Base-by-base conservation (phyloP, 2,888 invertebrate species). In the Muscina levida region DNA sequence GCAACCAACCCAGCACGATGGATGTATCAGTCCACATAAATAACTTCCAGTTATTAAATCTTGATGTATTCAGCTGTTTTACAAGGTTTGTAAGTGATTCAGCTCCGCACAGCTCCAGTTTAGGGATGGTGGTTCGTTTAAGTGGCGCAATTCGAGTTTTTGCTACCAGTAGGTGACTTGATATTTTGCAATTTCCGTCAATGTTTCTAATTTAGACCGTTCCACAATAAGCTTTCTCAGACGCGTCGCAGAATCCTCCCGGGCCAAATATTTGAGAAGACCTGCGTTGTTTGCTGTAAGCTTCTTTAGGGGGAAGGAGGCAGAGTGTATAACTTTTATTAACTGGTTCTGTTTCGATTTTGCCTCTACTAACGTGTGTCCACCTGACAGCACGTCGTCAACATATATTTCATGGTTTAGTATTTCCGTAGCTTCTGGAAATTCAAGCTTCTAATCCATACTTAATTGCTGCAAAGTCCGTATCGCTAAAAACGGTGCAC, bases 21-120 rank as follows among this genome's bases (percentile, higher is more conserved):
- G 31, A 31, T 3, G 31, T 5, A 17, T 48, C 17, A 2, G 17
- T 17, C 15, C 44, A 44, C 17, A 48, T n/a, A 8, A 48, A 31
- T 31, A 31, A 31, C 31, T 31, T 8, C 5, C 17, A 48, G 2
- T n/a, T 44, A 44, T 44, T 11, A 44, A 13, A n/a, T 2, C 2
- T 44, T n/a, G 44, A 44, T 13, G 44, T 31, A 31, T 31, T 31
- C 31, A 31, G 31, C 3, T 31, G 31, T 31, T 31, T 31, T 31
- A 31, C 8, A 31, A 31, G 31, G 8, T 31, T 31, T 31, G 31
- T 8, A 13, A 53, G 22, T 24, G 24, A 24, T 1, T n/a, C 31
- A 3, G 57, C 37, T 15, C 26, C 70, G 6, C 70, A 68, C 8
- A 76, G 22, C 19, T 76, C 70, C 4, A 76, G 51, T 51, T 70